Percentiles rank a stretch among this genome's conserved stretches.
Evolutionary conservation across 2,888 invertebrate species (phyloP).

Genomic region (Drosophila differens): DNA sequence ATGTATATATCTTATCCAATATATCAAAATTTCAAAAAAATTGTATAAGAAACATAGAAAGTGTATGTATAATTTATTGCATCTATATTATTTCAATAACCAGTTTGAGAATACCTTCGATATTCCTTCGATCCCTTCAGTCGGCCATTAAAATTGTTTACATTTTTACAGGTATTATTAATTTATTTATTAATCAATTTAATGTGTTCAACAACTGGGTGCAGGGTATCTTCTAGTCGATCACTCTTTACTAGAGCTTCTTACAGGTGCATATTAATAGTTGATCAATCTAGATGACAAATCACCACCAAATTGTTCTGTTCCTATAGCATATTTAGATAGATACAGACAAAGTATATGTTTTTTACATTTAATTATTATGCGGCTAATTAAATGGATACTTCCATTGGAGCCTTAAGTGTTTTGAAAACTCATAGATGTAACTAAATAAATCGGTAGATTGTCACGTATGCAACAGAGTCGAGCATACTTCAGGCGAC

Average conservation of each 20-base stretch:
- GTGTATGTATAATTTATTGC: not conserved
- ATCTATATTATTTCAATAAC: not conserved
- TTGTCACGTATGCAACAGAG: slow-evolving; percentile 63
- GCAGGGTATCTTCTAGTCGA: not conserved
- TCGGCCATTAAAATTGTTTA: not conserved
- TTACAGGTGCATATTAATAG: not conserved
- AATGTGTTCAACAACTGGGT: not conserved
- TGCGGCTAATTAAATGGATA: slow-evolving; percentile 20
- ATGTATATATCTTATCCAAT: not conserved
- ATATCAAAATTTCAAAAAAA: not conserved
- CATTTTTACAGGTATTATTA: not conserved
- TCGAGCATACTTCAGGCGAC: slow-evolving; percentile 37
- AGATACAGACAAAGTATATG: not conserved
- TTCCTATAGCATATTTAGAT: not conserved
- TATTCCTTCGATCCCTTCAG: not conserved
- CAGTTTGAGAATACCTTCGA: not conserved
- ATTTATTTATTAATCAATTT: not conserved
- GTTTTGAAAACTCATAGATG: slow-evolving; percentile 26
- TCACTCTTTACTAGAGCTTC: too few relatives aligned
- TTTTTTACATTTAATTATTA: not conserved
- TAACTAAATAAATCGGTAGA: slow-evolving; percentile 45
- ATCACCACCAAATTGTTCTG: not conserved
- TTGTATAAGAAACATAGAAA: not conserved
- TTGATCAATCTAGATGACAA: not conserved
- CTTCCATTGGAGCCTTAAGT: not conserved